These are phyloP conservation scores for Clarias pachynema DNA, from an alignment of 2,797 vertebrate species.

Conservation along the genomic window DNA sequence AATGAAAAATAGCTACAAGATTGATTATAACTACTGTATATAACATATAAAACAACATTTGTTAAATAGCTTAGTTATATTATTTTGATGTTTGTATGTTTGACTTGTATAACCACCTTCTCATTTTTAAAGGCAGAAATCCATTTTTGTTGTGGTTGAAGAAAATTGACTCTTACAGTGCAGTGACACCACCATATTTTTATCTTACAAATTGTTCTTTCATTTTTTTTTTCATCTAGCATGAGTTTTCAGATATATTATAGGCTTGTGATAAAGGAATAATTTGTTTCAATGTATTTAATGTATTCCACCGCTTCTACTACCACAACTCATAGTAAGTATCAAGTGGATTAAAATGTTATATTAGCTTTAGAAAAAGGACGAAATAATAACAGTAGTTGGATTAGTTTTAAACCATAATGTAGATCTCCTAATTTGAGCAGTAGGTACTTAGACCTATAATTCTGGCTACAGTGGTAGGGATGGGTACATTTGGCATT, in stretches of 20 bases:
- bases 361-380: slow-evolving; percentile 13
- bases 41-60: too few species aligned
- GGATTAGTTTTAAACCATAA: neutral
- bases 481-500: slow-evolving; percentile 46
- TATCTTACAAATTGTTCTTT: neutral
- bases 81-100: neutral
- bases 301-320: neutral
- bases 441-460: slow-evolving; percentile 17
- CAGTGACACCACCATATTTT: neutral
- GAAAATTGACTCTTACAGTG: neutral
- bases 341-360: slow-evolving; percentile 16
- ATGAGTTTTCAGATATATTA: neutral
- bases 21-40: neutral
- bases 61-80: neutral
- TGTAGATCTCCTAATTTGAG: slow-evolving; percentile 14
- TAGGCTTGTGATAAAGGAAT: neutral
- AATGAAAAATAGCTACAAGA: neutral
- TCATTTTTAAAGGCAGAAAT: neutral
- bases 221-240: neutral
- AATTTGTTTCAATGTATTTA: neutral
- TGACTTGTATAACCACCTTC: neutral
- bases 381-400: slow-evolving; percentile 15
- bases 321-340: neutral
- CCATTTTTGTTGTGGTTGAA: neutral
- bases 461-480: slow-evolving; percentile 12